phyloP scores from a whole-genome alignment of 2,113 vertebrate genomes.

The Cavia porcellus region DNA sequence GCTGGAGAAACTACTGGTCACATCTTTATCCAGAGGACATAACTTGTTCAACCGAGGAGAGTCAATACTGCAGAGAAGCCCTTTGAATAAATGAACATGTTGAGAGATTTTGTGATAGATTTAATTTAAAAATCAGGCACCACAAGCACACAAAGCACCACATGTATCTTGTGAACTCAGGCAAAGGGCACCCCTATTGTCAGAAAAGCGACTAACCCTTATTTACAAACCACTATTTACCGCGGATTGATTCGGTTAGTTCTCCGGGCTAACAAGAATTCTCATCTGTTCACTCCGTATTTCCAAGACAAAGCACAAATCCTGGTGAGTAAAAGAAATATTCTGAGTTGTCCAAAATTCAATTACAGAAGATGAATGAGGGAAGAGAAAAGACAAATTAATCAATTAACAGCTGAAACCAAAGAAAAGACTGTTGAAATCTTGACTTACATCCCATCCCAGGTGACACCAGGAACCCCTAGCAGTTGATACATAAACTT shows the following conservation, averaged over 20 bases:
- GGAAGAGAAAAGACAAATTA: not conserved
- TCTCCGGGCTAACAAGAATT: not conserved
- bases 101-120: not conserved
- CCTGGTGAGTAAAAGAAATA: not conserved
- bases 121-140: not conserved
- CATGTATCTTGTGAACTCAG: not conserved
- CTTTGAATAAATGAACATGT: not conserved
- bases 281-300: not conserved
- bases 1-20: not conserved
- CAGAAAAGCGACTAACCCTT: not conserved
- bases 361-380: not conserved
- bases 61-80: not conserved
- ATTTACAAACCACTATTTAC: not conserved
- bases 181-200: conserved; percentile 42
- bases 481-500: too few relatives aligned
- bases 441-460: not conserved
- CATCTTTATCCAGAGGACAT: not conserved
- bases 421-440: not conserved
- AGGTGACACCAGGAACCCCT: too few relatives aligned
- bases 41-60: not conserved
- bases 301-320: not conserved
- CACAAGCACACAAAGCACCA: not conserved
- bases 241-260: not conserved
- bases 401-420: not conserved
- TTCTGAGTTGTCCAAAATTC: not conserved